Base-by-base conservation (phyloP, 2,113 vertebrate species). In the Seriola rivoliana region DNA sequence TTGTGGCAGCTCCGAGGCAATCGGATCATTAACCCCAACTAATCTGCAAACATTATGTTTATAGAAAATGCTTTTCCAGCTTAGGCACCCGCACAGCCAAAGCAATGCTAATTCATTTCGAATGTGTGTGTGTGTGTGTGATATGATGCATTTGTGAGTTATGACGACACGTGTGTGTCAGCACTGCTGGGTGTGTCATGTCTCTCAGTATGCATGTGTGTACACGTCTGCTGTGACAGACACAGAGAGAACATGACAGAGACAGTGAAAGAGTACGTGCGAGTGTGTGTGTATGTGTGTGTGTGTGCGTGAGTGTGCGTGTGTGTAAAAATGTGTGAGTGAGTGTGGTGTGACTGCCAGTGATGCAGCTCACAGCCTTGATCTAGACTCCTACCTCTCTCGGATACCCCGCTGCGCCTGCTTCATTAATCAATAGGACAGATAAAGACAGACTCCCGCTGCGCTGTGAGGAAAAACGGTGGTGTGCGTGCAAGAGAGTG, bases 351-450 rank as follows among this genome's bases (percentile, higher is more conserved):
- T 46, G 73, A 81, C 58, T 82, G 82, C 52, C 78, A 78, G 84
- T 62, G 85, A 84, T 85, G 86, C 84, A 84, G 85, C 81, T 71
- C 79, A 19, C 67, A 86, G 87, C 90, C 91, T 93, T 93, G 89
- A 93, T 93, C 86, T 86, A 70, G 88, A 83, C 85, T 86, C 82
- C 80, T 87, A 81, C 93, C 50, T 95, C 94, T 93, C 83, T 80
- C 38, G 68, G 89, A 92, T 81, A 75, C 91, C 93, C 86, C 78
- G 92, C 90, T 93, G 94, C 67, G 93, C 90, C 83, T 85, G 78
- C 91, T 93, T 95, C 94, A 96, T 96, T 95, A 96, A 96, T 95
- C 91, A 94, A 94, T 92, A 91, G 91, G 92, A 93, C 91, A 91
- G 91, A 95, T 91, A 92, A 96, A 96, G 91, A 94, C 92, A 94